These are phyloP conservation scores for Tetragnatha montana DNA, from an alignment of 2,888 invertebrate genomes.

Conservation along the genomic window DNA sequence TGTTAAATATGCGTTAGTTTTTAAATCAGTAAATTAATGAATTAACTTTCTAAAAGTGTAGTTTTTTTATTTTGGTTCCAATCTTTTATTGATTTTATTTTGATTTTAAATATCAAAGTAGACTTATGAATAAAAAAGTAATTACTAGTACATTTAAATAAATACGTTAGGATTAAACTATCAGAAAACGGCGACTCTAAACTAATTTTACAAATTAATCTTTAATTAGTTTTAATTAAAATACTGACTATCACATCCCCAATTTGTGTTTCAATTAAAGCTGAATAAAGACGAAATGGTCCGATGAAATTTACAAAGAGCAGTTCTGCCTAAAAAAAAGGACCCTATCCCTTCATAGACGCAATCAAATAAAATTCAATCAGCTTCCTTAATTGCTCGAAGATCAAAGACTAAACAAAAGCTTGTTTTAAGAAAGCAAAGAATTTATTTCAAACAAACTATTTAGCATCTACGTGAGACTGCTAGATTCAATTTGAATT, in stretches of 20 bases:
- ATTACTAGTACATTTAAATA: neutral
- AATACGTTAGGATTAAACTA: neutral
- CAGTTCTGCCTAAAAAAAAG: neutral
- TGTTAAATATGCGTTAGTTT: too few relatives aligned
- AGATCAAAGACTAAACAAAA: slow-evolving; percentile 53
- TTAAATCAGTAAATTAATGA: too few relatives aligned
- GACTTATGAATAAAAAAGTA: too few relatives aligned
- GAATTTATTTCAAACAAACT: slow-evolving; percentile 35
- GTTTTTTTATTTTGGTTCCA: too few relatives aligned
- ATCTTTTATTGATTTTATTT: too few relatives aligned
- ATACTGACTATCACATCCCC: neutral
- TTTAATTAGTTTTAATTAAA: neutral
- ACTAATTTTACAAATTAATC: neutral
- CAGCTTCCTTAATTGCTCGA: slow-evolving; percentile 44
- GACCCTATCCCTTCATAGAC: neutral
- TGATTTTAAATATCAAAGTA: too few relatives aligned
- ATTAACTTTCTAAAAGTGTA: too few relatives aligned
- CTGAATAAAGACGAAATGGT: neutral
- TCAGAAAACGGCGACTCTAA: neutral
- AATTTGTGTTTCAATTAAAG: neutral
- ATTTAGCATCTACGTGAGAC: slow-evolving; percentile 47
- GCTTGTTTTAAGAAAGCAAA: slow-evolving; percentile 3
- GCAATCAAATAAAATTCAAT: slow-evolving; percentile 43
- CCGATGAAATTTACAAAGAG: neutral
- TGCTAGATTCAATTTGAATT: slow-evolving; percentile 52